These are phyloP conservation scores for Altica lythri DNA, from an alignment of 2,888 invertebrate species.

Conservation along the genomic window DNA sequence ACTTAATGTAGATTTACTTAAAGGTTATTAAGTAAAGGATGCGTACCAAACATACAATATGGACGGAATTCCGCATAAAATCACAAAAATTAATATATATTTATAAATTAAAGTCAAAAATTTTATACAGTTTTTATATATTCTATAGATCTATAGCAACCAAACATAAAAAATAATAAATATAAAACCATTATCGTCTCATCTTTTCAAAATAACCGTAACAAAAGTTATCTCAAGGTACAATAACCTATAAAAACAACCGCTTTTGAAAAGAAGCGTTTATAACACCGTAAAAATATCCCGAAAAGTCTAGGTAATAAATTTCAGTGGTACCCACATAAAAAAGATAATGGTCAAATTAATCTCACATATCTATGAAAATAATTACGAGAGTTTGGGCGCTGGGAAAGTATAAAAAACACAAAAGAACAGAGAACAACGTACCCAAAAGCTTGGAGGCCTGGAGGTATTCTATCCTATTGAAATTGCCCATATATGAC, in stretches of 20 bases:
- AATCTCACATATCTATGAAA: constrained; percentile 32
- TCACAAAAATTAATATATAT: too few species aligned
- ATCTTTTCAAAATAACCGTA: neutral
- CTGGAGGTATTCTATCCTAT: constrained; percentile 29
- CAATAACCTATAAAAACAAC: constrained; percentile 13
- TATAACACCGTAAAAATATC: constrained; percentile 18
- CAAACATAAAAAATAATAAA: too few species aligned
- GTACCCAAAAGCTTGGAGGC: constrained; percentile 25
- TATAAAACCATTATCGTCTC: too few species aligned
- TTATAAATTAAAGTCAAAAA: too few species aligned
- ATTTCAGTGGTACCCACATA: constrained; percentile 18
- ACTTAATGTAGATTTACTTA: too few species aligned
- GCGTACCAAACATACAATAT: too few species aligned
- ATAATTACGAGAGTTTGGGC: constrained; percentile 33
- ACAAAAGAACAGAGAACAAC: constrained; percentile 26
- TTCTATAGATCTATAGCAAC: too few species aligned
- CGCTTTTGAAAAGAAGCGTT: constrained; percentile 18
- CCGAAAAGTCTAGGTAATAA: constrained; percentile 29
- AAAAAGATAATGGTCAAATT: constrained; percentile 32
- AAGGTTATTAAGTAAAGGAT: too few species aligned
- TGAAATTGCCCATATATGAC: constrained; percentile 34
- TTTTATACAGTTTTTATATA: too few species aligned
- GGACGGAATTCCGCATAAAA: too few species aligned
- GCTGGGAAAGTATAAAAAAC: constrained; percentile 29
- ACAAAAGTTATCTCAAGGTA: constrained; percentile 1